Base-by-base conservation (phyloP, 2,888 invertebrate species). In the Lepidocyrtoides sp. region DNA sequence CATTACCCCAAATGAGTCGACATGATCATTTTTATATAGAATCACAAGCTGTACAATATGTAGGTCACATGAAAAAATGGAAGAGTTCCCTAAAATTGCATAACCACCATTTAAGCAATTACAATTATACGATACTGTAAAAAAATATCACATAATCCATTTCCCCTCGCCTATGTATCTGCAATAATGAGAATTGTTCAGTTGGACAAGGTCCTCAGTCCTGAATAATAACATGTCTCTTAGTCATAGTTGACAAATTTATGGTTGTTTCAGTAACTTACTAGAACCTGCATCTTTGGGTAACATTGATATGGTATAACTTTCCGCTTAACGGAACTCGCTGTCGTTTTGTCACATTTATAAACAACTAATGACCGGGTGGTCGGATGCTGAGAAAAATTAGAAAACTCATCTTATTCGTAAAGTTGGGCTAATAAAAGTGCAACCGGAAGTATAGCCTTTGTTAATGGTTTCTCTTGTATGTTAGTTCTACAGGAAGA, bases 401-500 rank as follows among this genome's bases (percentile, higher is more conserved):
- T 20, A 48, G 32, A 83, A 63, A 54, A 12, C 17, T 23, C 48
- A 72, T 60, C 51, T 79, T 20, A 26, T 20, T 57, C 41, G 48
- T 12, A 44, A 88, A 81, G 51, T 79, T 60, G 36, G 10, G 23
- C 81, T 32, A 88, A 66, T 66, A 69, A 72, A 83, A 89, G 83
- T 83, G 83, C 89, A 89, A 83, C 89, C 89, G 89, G 89, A 89
- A 89, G 75, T 79, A 29, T 79, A 5, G n/a, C 17, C 54, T 54
- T 79, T 79, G 54, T 54, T 44, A 77, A 77, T 51, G 84, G 29
- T 44, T 17, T 26, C 7, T 69, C 26, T 44, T 10, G 51, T 66
- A 14, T 32, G 60, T 12, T 8, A n/a, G 5, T 14, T 1, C 44
- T 20, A 12, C 72, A 72, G 72, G 44, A 72, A 41, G 44, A n/a